Percentiles rank a stretch among this genome's conserved stretches.
These are phyloP conservation scores for Loxodonta africana DNA, from an alignment of 2,113 vertebrate species.

Conservation along the genomic window DNA sequence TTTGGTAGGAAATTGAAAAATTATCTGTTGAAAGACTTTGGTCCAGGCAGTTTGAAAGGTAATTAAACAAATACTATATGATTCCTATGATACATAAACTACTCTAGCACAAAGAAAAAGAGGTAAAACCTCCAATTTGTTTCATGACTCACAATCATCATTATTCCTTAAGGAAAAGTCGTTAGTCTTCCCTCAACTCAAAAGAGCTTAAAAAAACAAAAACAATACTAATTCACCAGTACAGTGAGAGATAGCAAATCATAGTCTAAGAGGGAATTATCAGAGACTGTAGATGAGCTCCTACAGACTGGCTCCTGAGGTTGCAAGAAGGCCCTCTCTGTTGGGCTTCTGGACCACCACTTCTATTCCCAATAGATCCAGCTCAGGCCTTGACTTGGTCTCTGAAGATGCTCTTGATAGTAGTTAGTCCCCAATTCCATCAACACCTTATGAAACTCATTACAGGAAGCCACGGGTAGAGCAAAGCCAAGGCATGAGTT, in stretches of 20 bases:
- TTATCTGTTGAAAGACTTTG: slow-evolving; percentile 6
- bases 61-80: neutral
- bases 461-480: neutral
- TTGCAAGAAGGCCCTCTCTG: neutral
- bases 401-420: neutral
- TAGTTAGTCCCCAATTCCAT: neutral
- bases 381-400: neutral
- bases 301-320: neutral
- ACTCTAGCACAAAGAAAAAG: neutral
- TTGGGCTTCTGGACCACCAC: neutral
- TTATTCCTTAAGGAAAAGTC: neutral
- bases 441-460: neutral
- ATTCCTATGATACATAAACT: neutral
- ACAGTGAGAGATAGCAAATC: neutral
- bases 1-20: neutral
- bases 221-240: neutral
- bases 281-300: neutral
- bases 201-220: slow-evolving; percentile 21
- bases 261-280: neutral
- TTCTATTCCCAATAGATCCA: neutral
- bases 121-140: neutral
- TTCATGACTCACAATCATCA: neutral
- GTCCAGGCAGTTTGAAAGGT: neutral
- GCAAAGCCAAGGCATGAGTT: neutral
- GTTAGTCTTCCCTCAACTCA: neutral